Percentiles rank a stretch among this genome's conserved stretches.
Evolutionary conservation across 2,888 invertebrate genomes (phyloP).

Genomic region (Thereva nobilitata): DNA sequence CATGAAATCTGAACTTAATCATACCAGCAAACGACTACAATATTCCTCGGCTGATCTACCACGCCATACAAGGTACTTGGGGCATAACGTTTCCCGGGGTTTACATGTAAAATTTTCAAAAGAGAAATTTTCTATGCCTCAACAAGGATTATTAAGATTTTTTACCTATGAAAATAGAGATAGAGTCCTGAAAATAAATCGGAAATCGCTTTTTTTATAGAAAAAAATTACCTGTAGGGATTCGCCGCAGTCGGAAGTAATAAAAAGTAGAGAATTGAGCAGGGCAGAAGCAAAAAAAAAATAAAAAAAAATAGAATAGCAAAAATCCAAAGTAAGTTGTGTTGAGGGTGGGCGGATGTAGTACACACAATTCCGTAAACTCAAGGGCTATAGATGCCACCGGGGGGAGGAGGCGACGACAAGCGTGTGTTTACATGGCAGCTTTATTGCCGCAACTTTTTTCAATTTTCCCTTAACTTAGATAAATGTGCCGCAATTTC

Average conservation of each 20-base stretch:
- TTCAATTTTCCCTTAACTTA: slow-evolving; percentile 38
- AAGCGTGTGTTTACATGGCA: slow-evolving; percentile 35
- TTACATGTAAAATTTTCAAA: too few relatives aligned
- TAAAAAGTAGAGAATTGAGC: slow-evolving; percentile 28
- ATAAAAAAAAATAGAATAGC: background rate
- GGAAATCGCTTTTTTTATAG: background rate
- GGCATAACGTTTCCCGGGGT: too few relatives aligned
- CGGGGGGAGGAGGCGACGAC: slow-evolving; percentile 14
- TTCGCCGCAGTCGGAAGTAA: slow-evolving; percentile 24
- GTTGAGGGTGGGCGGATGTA: slow-evolving; percentile 1
- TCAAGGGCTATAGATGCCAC: background rate
- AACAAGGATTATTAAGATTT: too few relatives aligned
- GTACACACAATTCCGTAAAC: background rate
- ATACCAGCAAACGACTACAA: too few relatives aligned
- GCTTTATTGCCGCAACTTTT: slow-evolving; percentile 37
- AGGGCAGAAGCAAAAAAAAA: background rate
- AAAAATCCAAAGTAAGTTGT: slow-evolving; percentile 14
- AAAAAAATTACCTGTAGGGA: slow-evolving; percentile 16
- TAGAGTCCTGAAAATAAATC: background rate
- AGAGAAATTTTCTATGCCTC: too few relatives aligned
- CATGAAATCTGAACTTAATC: too few relatives aligned
- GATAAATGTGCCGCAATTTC: slow-evolving; percentile 38
- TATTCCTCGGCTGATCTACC: too few relatives aligned
- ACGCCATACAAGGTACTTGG: too few relatives aligned
- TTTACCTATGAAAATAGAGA: too few relatives aligned